Evolutionary conservation across 1,140 invertebrate species (phyloP), one percentile per base, ranked within the genome.

Genomic region (Bombus sibiricus): DNA sequence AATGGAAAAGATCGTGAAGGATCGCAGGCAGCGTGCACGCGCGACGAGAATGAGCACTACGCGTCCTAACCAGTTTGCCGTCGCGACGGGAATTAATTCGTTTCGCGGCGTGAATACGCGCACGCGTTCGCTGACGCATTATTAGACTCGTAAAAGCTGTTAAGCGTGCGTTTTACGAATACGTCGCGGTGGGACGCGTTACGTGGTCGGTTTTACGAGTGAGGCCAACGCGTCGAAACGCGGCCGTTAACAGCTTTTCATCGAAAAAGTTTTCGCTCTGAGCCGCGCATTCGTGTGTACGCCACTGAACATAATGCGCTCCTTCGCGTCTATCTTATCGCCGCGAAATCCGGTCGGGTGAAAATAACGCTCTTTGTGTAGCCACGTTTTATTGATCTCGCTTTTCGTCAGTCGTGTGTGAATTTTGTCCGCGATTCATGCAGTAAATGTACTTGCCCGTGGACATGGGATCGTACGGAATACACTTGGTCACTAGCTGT

Each of bases 81-180:
- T 34, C 89, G 86, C 86, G 86, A 88, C 68, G 89, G 69, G 88
- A 91, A 91, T 91, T 91, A 89, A 91, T 91, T 91, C 83, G 82
- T 87, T 88, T 81, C 72, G 59, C 87, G 68, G 85, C 59, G 78
- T 81, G 90, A 89, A 71, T 86, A 81, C 69, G 85, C 82, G 59
- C 89, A 85, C 89, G 85, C 85, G 83, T 83, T 75, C 69, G 53
- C 37, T 81, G 41, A 79, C 64, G 82, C 83, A 75, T 91, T 92
- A 92, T 92, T 88, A 79, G 76, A 64, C 85, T 90, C 88, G 86
- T 90, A 86, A 89, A 90, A 87, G 86, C 57, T 34, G 80, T 83
- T 86, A 78, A 88, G 76, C 84, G 85, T 85, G 77, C 75, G 69
- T 88, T 87, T 87, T 86, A 86, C 85, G 68, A 81, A 91, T 79